Evolutionary conservation across 2,113 vertebrate genomes (phyloP).

Genomic region (Paraplagusia blochii): DNA sequence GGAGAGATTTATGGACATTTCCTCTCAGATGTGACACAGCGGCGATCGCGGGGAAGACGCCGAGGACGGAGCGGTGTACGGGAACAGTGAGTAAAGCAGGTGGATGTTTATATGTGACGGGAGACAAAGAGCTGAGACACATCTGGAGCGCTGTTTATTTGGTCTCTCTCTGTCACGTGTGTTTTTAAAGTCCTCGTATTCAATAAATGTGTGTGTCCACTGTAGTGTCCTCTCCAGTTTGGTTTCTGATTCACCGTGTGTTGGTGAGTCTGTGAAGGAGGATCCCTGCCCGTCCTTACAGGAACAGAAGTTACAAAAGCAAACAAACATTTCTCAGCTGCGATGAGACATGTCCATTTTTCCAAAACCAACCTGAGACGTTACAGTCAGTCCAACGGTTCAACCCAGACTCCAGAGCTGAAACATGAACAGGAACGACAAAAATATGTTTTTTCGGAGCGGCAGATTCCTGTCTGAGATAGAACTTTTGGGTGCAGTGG

Average conservation of each 20-base stretch:
- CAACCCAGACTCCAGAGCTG: no score
- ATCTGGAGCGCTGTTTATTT: conserved; percentile 23
- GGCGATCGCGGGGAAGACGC: neutral
- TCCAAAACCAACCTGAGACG: no score
- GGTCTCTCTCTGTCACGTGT: conserved; percentile 9
- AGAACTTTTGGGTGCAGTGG: no score
- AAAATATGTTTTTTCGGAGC: no score
- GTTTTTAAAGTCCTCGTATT: neutral
- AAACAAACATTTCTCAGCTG: neutral
- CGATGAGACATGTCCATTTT: neutral
- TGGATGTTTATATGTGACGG: conserved; percentile 8
- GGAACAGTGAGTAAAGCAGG: conserved; percentile 14
- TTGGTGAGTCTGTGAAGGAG: conserved; percentile 59
- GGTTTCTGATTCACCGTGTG: conserved; percentile 33
- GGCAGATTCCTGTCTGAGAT: no score
- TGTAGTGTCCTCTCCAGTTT: conserved; percentile 21
- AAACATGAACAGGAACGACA: no score
- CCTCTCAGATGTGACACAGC: conserved; percentile 11
- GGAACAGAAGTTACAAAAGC: conserved; percentile 62
- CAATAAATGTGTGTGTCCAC: conserved; percentile 7
- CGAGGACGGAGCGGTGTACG: neutral
- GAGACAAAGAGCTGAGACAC: neutral
- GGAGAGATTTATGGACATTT: conserved; percentile 47
- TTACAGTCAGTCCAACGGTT: no score
- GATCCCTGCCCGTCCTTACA: conserved; percentile 73